Base-by-base conservation (phyloP, 2,113 vertebrate genomes). In the Eleginops maclovinus region DNA sequence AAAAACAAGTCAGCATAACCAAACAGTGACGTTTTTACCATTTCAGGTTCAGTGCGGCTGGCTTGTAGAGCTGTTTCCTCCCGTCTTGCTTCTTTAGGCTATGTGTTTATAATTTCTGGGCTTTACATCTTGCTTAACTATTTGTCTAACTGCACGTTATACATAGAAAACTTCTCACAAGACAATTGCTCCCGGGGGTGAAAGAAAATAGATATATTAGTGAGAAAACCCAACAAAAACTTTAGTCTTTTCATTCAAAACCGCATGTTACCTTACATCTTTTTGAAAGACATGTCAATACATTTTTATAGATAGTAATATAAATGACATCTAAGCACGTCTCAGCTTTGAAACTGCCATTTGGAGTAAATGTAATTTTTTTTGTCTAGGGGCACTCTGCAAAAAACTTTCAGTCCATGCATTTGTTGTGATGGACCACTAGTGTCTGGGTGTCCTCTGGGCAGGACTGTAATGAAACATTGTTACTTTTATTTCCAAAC, bases 401-500 rank as follows among this genome's bases (percentile, higher is more conserved):
- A 63, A 71, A 77, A 75, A 9, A 22, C 0, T 0, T 19, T 64
- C 46, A 59, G 31, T 24, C 26, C 8, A 2, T 59, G 51, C 19
- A n/a, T 68, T 62, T 72, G 68, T 21, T 24, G 21, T 58, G 24
- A 69, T 55, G 14, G 47, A 17, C 9, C 65, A 55, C 11, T 61
- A 16, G 13, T 53, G 24, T 79, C n/a, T 70, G 59, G 41, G 22
- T 58, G 4, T 53, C 54, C 46, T 51, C 36, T 50, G 21, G 56
- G 77, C 4, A 62, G 7, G 22, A 36, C 17, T 31, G 31, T 17
- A 79, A 21, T 22, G 11, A 70, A 60, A 73, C 56, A 68, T 61
- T 68, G 72, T 76, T 71, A 83, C 63, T 77, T 59, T 86, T 8
- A 78, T 81, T 73, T 86, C 22, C 15, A 66, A 71, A 78, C n/a